A percentile compares a stretch with the other conserved stretches of the same genome.
phyloP scores from a whole-genome alignment of 1,140 invertebrate genomes.

The Zaprionus camerounensis region DNA sequence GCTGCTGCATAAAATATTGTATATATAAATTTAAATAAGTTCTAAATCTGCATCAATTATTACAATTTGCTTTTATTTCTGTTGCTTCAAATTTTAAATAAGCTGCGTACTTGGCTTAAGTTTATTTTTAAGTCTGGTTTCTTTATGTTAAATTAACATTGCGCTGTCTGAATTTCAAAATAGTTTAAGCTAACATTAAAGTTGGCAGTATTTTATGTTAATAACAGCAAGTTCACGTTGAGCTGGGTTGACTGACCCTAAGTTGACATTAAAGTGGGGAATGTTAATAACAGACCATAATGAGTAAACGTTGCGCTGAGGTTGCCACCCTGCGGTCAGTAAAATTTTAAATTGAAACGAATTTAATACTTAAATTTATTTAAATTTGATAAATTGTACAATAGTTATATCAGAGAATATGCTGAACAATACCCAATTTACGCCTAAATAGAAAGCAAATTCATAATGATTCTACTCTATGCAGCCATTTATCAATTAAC shows the following conservation, averaged over 20 bases:
- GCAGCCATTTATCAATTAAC: conserved; percentile 71
- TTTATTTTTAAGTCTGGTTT: background rate
- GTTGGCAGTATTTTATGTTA: background rate
- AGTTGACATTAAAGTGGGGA: too few relatives aligned
- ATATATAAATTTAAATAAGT: background rate
- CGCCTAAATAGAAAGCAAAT: background rate
- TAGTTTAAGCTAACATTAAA: too few relatives aligned
- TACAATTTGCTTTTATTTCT: background rate
- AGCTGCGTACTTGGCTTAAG: background rate
- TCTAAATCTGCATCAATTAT: background rate
- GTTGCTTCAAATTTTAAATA: background rate
- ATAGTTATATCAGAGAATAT: background rate
- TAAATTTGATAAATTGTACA: background rate
- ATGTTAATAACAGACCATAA: too few relatives aligned
- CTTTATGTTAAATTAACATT: too few relatives aligned
- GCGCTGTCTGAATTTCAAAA: too few relatives aligned
- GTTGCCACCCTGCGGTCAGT: too few relatives aligned
- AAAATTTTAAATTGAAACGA: too few relatives aligned
- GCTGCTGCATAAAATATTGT: background rate
- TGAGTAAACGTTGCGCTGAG: too few relatives aligned
- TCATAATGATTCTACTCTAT: conserved; percentile 14
- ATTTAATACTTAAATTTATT: background rate
- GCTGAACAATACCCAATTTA: background rate
- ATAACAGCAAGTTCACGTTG: background rate
- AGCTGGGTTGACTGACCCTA: background rate